Evolutionary conservation across 2,888 invertebrate species (phyloP), one percentile per base, ranked within the genome.

Genomic region (Anarsia innoxiella): DNA sequence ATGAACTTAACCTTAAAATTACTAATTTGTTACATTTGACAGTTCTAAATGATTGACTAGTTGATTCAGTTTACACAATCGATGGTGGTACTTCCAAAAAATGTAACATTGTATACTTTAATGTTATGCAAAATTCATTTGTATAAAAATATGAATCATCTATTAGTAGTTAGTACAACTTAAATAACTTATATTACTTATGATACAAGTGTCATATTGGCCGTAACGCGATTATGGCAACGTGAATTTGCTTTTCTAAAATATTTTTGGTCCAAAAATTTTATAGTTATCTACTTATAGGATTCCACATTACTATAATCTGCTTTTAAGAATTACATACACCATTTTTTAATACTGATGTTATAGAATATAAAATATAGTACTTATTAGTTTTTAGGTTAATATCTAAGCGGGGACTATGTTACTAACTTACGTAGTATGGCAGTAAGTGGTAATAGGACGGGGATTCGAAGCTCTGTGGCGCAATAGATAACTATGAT

Each of bases 291-390:
- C 59, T 70, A 75, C 62, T 59, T 61, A 59, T 50, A 67, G 64
- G 65, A 65, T 64, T 72, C 65, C 68, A 70, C 72, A 73, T 67
- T 58, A 50, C 46, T 45, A 45, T 47, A 58, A 60, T 56, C 60
- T 69, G 66, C 58, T 53, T 50, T 33, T 62, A 66, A 69, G 60
- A 73, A 75, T 74, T 75, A 78, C 76, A 78, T 79, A 79, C 82
- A 79, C 71, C 79, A 73, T 70, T 77, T 71, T 82, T 72, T 83
- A 82, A 83, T 83, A 83, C 83, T 83, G 77, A 73, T 69, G 79
- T 77, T 71, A 76, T 57, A 73, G 52, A 69, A 69, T 65, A 60
- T 66, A 66, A 61, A 62, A 67, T 66, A 67, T 61, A 64, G n/a
- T 25, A 54, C 57, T 53, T 59, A 72, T 71, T 72, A 55, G 57